Conservation (phyloP, 2,113 vertebrate species). For the Xerus inauris region DNA sequence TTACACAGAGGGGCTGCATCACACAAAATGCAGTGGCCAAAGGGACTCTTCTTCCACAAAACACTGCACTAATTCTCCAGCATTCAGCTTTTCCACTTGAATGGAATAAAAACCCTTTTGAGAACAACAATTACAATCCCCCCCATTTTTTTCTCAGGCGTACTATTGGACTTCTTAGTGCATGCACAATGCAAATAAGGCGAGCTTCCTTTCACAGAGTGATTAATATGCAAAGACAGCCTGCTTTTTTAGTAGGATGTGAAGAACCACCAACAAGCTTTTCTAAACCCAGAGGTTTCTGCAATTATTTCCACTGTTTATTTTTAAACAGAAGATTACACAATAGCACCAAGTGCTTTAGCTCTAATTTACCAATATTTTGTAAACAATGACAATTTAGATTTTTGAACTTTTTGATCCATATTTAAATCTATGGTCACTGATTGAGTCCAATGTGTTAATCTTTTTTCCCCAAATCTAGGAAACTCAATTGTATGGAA, state of each 20-base stretch:
- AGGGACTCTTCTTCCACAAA: conserved; percentile 79
- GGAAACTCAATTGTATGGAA: conserved; percentile 1
- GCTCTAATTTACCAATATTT: conserved; percentile 82
- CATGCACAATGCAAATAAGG: conserved; percentile 87
- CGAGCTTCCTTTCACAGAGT: conserved; percentile 86
- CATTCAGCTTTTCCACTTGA: conserved; percentile 86
- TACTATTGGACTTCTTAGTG: conserved; percentile 84
- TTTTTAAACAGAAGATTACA: conserved; percentile 81
- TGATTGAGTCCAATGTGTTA: conserved; percentile 9
- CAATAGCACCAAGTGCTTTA: conserved; percentile 71
- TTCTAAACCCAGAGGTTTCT: conserved; percentile 82
- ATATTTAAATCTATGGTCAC: conserved; percentile 58
- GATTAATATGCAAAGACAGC: conserved; percentile 89
- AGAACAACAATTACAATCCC: conserved; percentile 85
- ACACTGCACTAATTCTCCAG: conserved; percentile 81
- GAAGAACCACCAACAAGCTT: conserved; percentile 84
- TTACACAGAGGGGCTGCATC: conserved; percentile 48
- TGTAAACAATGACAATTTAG: conserved; percentile 82
- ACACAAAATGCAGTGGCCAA: conserved; percentile 72
- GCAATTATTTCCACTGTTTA: conserved; percentile 83
- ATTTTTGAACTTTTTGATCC: conserved; percentile 75
- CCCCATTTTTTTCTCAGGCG: conserved; percentile 79
- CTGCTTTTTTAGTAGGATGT: conserved; percentile 83
- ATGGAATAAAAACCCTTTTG: conserved; percentile 88
- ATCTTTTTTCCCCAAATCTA: not conserved